Conservation (phyloP, 2,113 vertebrate genomes). For the Antennarius striatus region DNA sequence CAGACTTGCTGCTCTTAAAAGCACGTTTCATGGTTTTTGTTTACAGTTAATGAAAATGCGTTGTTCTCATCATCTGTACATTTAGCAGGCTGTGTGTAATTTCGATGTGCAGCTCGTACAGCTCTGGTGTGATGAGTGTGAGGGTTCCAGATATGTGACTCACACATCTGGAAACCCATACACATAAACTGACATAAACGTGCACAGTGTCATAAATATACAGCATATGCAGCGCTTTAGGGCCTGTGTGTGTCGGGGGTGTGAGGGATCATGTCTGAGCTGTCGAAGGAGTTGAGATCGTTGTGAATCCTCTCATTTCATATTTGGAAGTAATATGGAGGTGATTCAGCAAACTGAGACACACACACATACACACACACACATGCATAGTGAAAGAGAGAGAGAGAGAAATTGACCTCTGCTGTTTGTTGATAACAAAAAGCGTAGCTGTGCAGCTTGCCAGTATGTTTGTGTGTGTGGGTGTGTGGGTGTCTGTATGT, state of each 20-base stretch:
- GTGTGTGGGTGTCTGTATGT: not conserved
- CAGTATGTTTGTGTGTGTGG: not conserved
- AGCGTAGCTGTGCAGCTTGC: constrained; percentile 9
- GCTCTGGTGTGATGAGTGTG: not conserved
- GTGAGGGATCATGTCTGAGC: not conserved
- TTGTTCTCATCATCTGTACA: no score
- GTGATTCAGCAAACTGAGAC: not conserved
- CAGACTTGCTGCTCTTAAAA: constrained; percentile 24
- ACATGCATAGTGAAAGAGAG: no score
- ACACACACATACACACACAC: not conserved
- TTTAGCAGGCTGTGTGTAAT: not conserved
- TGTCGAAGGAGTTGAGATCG: no score
- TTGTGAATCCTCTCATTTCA: no score
- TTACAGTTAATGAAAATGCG: no score
- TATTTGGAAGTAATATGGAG: not conserved
- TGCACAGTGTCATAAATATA: not conserved
- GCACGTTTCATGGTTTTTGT: not conserved
- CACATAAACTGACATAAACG: constrained; percentile 18
- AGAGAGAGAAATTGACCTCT: constrained; percentile 13
- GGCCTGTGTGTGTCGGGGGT: not conserved
- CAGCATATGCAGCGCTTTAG: not conserved
- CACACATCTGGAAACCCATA: constrained; percentile 5
- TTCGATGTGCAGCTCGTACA: not conserved
- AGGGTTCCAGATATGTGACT: not conserved
- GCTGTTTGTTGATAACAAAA: constrained; percentile 37